phyloP scores from a whole-genome alignment of 2,888 invertebrate genomes.

The Papilio elwesi region DNA sequence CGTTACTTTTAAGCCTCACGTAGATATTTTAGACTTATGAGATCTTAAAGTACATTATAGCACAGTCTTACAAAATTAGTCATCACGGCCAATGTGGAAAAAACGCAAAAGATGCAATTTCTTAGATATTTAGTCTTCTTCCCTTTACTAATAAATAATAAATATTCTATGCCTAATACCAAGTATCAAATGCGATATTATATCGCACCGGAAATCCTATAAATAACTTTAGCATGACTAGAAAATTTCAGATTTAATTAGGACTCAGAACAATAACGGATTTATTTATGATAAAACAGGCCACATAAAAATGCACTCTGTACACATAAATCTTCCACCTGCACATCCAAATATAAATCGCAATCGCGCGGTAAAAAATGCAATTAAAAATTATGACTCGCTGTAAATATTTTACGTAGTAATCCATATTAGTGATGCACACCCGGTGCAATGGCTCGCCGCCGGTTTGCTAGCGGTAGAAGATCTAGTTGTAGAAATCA shows the following conservation, averaged over 20 bases:
- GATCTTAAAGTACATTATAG: too few species aligned
- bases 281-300: constrained; percentile 15
- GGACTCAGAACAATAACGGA: too few species aligned
- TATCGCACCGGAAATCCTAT: background rate
- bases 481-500: constrained; percentile 26
- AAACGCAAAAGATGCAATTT: too few species aligned
- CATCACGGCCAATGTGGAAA: too few species aligned
- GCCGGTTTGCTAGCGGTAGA: constrained; percentile 4
- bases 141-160: too few species aligned
- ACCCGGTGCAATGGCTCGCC: constrained; percentile 6
- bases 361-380: constrained; percentile 26
- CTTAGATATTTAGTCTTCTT: too few species aligned
- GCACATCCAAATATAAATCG: constrained; percentile 35
- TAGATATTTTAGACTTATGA: too few species aligned
- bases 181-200: background rate
- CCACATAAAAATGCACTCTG: constrained; percentile 13
- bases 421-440: constrained; percentile 35
- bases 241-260: constrained; percentile 4
- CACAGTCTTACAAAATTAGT: too few species aligned
- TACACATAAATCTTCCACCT: constrained; percentile 31
- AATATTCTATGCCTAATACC: too few species aligned
- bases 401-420: constrained; percentile 38
- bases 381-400: constrained; percentile 39
- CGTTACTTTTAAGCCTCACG: too few species aligned
- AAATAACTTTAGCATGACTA: constrained; percentile 7